Base-by-base conservation (phyloP, 2,797 vertebrate species). In the Hippocampus kuda region DNA sequence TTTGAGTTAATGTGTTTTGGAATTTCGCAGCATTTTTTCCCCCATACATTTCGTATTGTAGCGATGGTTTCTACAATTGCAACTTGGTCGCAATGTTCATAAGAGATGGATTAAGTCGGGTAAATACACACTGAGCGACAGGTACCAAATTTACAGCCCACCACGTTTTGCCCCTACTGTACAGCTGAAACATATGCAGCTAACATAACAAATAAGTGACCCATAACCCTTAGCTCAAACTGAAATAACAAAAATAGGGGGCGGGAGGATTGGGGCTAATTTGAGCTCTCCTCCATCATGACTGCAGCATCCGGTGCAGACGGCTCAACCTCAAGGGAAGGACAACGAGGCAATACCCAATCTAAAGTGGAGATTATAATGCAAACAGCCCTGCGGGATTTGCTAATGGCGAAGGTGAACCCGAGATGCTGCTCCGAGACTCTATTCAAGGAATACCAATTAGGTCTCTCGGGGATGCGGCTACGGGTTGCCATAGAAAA, bases 331-430 rank as follows among this genome's bases (percentile, higher is more conserved):
- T 86, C 68, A 24, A 75, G 83, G 80, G 81, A 88, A 86, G 86
- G 85, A 86, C 82, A 83, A 46, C 1, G 80, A 79, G 76, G 84
- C 81, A 84, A 78, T 80, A 82, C 83, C 77, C 80, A 81, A 79
- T 87, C 78, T 85, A 86, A 89, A 88, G 84, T 79, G 85, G 75
- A 88, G 85, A 86, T 90, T 87, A 83, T 87, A 89, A 86, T 88
- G 80, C 85, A 88, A 85, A 85, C 81, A 85, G 83, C 81, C 85
- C 85, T 81, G 76, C 73, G 86, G 83, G 85, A 81, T 79, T 85
- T 83, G 75, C 85, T 87, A 88, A 85, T 88, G 87, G 88, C 84
- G 83, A 85, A 89, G 86, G 86, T 89, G 84, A 89, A 85, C 79
- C 82, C 71, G 81, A 81, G 85, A 88, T 80, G 79, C 81, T 46